phyloP scores from a whole-genome alignment of 2,888 invertebrate genomes.

The Dromius quadrimaculatus region DNA sequence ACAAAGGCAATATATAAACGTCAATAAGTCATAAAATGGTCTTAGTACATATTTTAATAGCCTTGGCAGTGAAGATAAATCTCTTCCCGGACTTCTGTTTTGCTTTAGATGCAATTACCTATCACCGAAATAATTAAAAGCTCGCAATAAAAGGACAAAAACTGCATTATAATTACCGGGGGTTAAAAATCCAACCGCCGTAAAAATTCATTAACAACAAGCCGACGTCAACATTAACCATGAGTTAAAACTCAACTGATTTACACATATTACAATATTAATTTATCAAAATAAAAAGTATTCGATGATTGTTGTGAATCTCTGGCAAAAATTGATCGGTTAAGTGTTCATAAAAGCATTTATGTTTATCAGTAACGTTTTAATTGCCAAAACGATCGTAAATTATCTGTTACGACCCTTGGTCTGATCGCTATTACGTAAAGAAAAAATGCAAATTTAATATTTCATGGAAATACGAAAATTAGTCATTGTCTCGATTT shows the following conservation, averaged over 20 bases:
- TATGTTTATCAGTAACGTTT: constrained; percentile 48
- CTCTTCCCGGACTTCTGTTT: constrained; percentile 33
- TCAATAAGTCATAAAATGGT: constrained; percentile 19
- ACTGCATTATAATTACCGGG: constrained; percentile 33
- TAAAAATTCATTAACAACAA: constrained; percentile 47
- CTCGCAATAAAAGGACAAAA: constrained; percentile 31
- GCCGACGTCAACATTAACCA: constrained; percentile 27
- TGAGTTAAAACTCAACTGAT: constrained; percentile 42
- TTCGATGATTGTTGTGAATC: constrained; percentile 27
- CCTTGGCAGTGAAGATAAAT: constrained; percentile 11
- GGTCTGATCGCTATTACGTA: too few relatives aligned
- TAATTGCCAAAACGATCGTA: constrained; percentile 49
- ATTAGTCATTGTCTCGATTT: too few relatives aligned
- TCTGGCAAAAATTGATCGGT: constrained; percentile 39
- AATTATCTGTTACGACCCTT: constrained; percentile 35
- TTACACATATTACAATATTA: constrained; percentile 51
- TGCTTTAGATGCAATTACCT: constrained; percentile 21
- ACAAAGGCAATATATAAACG: constrained; percentile 16
- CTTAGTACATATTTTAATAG: neutral
- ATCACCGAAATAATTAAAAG: constrained; percentile 43
- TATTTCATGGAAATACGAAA: too few relatives aligned
- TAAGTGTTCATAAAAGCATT: constrained; percentile 50
- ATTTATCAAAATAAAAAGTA: constrained; percentile 52
- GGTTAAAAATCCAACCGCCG: constrained; percentile 11
- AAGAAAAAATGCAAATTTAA: too few relatives aligned